Percentiles rank a stretch among this genome's conserved stretches.
These are phyloP conservation scores for Blennius ocellaris DNA, from an alignment of 2,113 vertebrate species.

Conservation along the genomic window DNA sequence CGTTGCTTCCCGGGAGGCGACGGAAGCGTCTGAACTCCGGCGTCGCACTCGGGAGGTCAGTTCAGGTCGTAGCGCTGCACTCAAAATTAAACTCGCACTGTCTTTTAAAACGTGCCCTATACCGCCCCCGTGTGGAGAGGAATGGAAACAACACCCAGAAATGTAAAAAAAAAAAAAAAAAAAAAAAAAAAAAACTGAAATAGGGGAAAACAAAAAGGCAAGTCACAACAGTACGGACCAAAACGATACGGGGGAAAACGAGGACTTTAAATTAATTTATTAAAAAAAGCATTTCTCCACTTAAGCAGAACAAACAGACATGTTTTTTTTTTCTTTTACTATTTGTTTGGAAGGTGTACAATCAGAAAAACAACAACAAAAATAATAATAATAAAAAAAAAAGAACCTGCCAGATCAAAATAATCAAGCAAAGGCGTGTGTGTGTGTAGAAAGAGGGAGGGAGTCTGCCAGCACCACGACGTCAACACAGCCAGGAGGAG, in stretches of 20 bases:
- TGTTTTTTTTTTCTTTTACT: constrained; percentile 68
- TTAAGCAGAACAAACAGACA: constrained; percentile 83
- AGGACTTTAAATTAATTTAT: constrained; percentile 88
- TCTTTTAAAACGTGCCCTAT: no score
- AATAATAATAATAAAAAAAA: no score
- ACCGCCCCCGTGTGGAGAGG: constrained; percentile 31
- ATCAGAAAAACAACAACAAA: constrained; percentile 75
- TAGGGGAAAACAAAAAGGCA: no score
- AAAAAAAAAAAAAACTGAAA: neutral
- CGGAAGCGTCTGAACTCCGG: no score
- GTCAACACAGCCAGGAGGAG: constrained; percentile 69
- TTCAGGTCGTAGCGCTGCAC: no score
- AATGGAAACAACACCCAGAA: neutral
- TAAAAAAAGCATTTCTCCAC: constrained; percentile 80
- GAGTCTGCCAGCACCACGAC: constrained; percentile 73
- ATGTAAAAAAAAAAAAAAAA: neutral
- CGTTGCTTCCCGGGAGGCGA: no score
- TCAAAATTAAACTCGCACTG: neutral
- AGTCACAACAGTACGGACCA: neutral
- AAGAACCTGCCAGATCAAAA: constrained; percentile 53
- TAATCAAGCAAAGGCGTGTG: constrained; percentile 41
- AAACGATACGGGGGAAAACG: neutral
- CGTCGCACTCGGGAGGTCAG: no score
- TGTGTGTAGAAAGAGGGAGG: neutral
- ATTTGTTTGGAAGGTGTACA: constrained; percentile 78